Conservation (phyloP, 2,797 vertebrate genomes). For the Hyperoplus immaculatus region DNA sequence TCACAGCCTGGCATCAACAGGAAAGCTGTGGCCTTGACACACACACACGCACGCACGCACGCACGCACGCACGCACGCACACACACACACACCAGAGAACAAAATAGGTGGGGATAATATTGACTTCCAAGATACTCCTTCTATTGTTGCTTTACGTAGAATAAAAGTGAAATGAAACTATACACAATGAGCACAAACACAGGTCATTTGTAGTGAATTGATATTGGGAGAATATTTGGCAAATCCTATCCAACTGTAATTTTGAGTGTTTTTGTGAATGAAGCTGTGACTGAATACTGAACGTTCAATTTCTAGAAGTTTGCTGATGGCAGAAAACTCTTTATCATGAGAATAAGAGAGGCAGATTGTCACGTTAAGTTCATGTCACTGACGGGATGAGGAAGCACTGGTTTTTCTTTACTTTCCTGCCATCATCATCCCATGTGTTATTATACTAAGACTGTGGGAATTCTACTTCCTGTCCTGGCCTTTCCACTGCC, state of each 20-base stretch:
- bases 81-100: constrained; percentile 33
- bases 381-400: constrained; percentile 6
- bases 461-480: constrained; percentile 12
- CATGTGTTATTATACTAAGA: not conserved
- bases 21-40: constrained; percentile 78
- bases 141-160: not conserved
- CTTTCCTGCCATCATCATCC: constrained; percentile 12
- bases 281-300: not conserved
- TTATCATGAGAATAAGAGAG: not conserved
- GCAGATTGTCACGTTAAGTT: constrained; percentile 6
- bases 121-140: constrained; percentile 28
- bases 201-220: not conserved
- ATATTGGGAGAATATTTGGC: not conserved
- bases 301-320: not conserved
- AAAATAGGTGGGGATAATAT: constrained; percentile 25
- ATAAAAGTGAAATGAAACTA: constrained; percentile 29
- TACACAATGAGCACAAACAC: not conserved
- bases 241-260: not conserved
- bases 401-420: constrained; percentile 6
- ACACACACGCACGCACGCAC: constrained; percentile 18
- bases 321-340: not conserved
- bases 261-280: not conserved
- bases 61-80: constrained; percentile 10
- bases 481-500: constrained; percentile 1
- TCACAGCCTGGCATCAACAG: constrained; percentile 85